These are phyloP conservation scores for Balanococcus diminutus DNA, from an alignment of 2,888 invertebrate genomes.

Conservation along the genomic window DNA sequence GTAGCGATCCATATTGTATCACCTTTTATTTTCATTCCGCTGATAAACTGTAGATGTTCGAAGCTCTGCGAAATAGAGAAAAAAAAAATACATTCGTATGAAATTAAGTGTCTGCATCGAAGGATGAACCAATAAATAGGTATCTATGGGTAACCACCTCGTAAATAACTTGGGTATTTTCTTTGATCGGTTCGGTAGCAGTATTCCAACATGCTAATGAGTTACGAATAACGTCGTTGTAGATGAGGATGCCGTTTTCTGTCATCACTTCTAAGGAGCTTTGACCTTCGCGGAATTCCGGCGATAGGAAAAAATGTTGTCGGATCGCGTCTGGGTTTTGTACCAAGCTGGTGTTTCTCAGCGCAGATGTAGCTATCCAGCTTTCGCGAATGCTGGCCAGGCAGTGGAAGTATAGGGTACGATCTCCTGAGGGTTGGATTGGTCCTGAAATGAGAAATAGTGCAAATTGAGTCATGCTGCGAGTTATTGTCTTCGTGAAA, in stretches of 20 bases:
- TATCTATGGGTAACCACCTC: conserved; percentile 57
- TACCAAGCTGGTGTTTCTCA: conserved; percentile 64
- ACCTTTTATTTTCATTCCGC: conserved; percentile 72
- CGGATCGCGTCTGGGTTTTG: conserved; percentile 57
- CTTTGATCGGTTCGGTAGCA: conserved; percentile 58
- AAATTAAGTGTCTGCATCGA: background rate
- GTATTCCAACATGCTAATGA: conserved; percentile 62
- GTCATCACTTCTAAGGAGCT: conserved; percentile 68
- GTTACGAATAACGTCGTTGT: conserved; percentile 61
- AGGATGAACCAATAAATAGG: background rate
- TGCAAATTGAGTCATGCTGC: background rate
- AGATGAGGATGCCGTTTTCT: conserved; percentile 60
- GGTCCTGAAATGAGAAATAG: conserved; percentile 57
- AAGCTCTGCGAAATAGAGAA: too few species aligned
- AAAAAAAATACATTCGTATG: too few species aligned
- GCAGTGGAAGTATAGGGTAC: conserved; percentile 73
- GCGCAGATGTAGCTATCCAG: conserved; percentile 68
- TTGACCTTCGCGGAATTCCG: conserved; percentile 70
- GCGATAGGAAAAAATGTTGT: conserved; percentile 64
- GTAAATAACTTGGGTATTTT: conserved; percentile 58
- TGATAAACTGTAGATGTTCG: conserved; percentile 73
- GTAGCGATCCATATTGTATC: conserved; percentile 71
- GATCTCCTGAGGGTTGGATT: conserved; percentile 61
- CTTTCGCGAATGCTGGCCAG: conserved; percentile 72
- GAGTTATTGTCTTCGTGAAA: too few species aligned